Base-by-base conservation (phyloP, 2,797 vertebrate species). In the Urocyon cinereoargenteus region DNA sequence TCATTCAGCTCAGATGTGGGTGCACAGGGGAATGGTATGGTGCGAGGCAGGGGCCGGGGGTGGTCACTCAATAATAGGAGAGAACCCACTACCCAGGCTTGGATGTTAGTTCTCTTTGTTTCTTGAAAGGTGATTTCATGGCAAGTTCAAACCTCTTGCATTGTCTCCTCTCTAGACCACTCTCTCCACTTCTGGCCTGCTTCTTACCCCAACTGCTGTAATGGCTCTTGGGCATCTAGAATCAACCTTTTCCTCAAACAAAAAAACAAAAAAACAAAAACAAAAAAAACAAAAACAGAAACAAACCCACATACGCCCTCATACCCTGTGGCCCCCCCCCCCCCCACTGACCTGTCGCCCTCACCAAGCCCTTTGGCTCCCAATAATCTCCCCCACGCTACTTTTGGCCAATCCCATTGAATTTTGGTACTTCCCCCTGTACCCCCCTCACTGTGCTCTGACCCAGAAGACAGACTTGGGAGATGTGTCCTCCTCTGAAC, bases 1-100 rank as follows among this genome's bases (percentile, higher is more conserved):
- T 36, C 28, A 36, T 64, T 89, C 36, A 51, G 36, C 66, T 81
- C 5, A 6, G 34, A 68, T 1, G 1, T 24, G 14, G 21, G 62
- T 24, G 7, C 81, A 15, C 6, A 13, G 34, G 9, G n/a, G 31
- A 64, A 13, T 0, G 1, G 19, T 24, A 19, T 8, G 26, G 21
- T 28, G 26, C 0, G 0, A 57, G 45, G 12, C 2, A 5, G 0
- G 3, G 22, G 59, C 6, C 1, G 40, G 40, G 40, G 40, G 40
- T 45, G 40, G 40, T 45, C 82, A 62, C 28, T 61, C 34, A 31
- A 0, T 19, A 14, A 51, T 2, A 22, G 8, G n/a, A 40, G 70
- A 91, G 83, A 55, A 75, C 85, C 19, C 34, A 49, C 8, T 7
- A 5, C 16, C 11, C 31, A 36, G 55, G 34, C 75, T 83, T 51